Conservation (phyloP, 1,140 invertebrate species). For the Solenopsis fugax region DNA sequence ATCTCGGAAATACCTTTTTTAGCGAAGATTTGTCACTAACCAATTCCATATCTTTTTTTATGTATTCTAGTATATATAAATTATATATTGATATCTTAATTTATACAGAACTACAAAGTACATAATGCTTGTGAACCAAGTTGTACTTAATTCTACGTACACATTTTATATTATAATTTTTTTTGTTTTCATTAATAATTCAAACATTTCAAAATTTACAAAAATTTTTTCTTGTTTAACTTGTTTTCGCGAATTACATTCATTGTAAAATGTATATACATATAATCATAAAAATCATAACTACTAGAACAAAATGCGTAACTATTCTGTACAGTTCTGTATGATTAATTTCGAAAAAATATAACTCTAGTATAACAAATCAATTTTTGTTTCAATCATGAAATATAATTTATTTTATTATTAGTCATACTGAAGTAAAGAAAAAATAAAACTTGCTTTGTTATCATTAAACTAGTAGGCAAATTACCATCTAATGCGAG, state of each 20-base stretch:
- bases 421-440: background rate
- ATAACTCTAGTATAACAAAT: background rate
- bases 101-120: background rate
- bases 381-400: background rate
- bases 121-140: background rate
- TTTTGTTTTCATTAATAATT: background rate
- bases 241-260: background rate
- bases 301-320: background rate
- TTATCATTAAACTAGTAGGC: no score
- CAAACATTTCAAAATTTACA: background rate
- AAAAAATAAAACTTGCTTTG: no score
- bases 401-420: background rate
- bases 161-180: background rate
- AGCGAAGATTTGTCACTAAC: background rate
- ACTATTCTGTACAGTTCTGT: background rate
- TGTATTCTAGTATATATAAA: slow-evolving; percentile 1
- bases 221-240: background rate
- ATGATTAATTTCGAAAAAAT: background rate
- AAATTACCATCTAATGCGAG: background rate
- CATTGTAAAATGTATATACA: background rate
- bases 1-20: background rate
- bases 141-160: background rate
- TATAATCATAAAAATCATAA: background rate
- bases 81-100: background rate
- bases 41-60: background rate